Evolutionary conservation across 2,888 invertebrate genomes (phyloP), one percentile per base, ranked within the genome.

Genomic region (Augochlorella aurata): DNA sequence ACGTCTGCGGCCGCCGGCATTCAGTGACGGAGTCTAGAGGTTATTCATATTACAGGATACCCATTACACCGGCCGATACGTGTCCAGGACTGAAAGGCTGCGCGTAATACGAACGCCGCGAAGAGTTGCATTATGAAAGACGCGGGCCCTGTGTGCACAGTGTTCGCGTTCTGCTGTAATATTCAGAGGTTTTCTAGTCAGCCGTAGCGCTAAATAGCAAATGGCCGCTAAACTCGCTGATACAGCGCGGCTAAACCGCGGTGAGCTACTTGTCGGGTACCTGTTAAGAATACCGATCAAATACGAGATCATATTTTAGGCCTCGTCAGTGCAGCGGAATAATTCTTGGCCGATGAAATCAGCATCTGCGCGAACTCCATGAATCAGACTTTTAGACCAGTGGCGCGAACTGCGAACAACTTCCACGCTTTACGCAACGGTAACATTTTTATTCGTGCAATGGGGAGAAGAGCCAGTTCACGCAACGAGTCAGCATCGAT

Each of bases 21-120:
- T 79, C 75, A 70, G 50, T 71, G 69, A 52, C 73, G 45, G 49
- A 73, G 69, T 45, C 65, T 71, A 71, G 58, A 71, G 71, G 66
- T 72, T 61, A 52, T 44, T 66, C 50, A 58, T 67, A 70, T 76
- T 76, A 76, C 67, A 63, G 10, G 74, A 74, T 68, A 63, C 45
- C 44, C 50, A 68, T 74, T 69, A 54, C 38, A 47, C 38, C 38
- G 49, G 38, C 29, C 74, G 67, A 75, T 75, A 38, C 68, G 49
- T 47, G 75, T 29, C 45, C 49, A 61, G 21, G 29, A 24, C 8
- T 58, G 58, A 58, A 29, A 54, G 47, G 47, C 24, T 16, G 18
- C 21, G 24, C 45, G 44, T 45, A 66, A 67, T 47, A 8, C 18
- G 54, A n/a, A 21, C 45, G 14, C n/a, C 0, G 12, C 24, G 73